Conservation (phyloP, 2,888 invertebrate species). For the Stictocephala bisonia region DNA sequence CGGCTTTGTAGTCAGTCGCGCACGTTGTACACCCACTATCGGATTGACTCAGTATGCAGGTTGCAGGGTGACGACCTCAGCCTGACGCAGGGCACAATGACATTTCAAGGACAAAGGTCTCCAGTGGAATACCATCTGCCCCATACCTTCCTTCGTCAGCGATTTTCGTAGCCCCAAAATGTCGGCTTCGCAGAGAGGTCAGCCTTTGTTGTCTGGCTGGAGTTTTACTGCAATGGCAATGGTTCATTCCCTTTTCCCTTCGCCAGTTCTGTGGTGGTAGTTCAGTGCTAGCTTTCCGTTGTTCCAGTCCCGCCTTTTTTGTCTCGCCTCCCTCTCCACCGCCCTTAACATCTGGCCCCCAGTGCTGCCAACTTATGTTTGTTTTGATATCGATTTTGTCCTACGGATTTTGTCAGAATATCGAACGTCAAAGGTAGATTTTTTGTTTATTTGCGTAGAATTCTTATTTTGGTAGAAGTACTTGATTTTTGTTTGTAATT, state of each 20-base stretch:
- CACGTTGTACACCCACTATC: too few relatives aligned
- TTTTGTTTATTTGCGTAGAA: too few relatives aligned
- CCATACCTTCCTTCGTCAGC: too few relatives aligned
- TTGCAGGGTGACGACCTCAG: conserved; percentile 27
- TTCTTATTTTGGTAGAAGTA: too few relatives aligned
- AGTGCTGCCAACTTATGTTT: conserved; percentile 17
- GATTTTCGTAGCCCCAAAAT: background rate
- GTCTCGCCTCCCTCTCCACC: background rate
- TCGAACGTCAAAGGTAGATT: too few relatives aligned
- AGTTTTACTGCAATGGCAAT: conserved; percentile 22
- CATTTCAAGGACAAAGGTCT: conserved; percentile 24
- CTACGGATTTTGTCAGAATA: background rate
- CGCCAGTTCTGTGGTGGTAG: background rate
- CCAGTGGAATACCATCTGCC: background rate
- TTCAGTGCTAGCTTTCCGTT: background rate
- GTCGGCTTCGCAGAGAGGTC: background rate
- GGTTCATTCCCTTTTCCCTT: background rate
- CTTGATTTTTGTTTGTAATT: too few relatives aligned
- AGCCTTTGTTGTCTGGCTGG: conserved; percentile 26
- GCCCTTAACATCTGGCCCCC: conserved; percentile 24
- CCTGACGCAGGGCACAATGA: background rate
- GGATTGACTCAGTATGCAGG: too few relatives aligned
- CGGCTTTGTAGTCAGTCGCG: too few relatives aligned
- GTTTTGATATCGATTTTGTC: conserved; percentile 19
- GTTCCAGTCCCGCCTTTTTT: conserved; percentile 15